Evolutionary conservation across 2,797 vertebrate species (phyloP).

Genomic region (Hoplostethus mediterraneus): DNA sequence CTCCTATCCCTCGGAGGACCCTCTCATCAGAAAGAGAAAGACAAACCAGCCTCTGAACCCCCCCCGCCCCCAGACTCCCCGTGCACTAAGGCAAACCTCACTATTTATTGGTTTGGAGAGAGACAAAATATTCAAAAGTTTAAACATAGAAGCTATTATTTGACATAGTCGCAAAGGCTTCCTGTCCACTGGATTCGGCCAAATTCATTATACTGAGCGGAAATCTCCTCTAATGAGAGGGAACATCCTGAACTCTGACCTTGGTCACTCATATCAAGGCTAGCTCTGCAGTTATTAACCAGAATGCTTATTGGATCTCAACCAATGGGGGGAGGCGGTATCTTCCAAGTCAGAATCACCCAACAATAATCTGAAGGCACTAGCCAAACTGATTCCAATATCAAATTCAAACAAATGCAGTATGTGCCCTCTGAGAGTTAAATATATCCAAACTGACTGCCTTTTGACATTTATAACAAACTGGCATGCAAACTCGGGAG

Average conservation of each 20-base stretch:
- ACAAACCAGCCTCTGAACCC: slow-evolving; percentile 37
- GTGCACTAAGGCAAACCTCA: slow-evolving; percentile 58
- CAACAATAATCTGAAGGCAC: slow-evolving; percentile 43
- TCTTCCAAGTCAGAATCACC: slow-evolving; percentile 23
- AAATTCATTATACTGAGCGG: slow-evolving; percentile 71
- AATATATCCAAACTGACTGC: slow-evolving; percentile 45
- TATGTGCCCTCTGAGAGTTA: slow-evolving; percentile 31
- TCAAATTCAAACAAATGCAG: slow-evolving; percentile 26
- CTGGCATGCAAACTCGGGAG: slow-evolving; percentile 51
- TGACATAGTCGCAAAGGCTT: slow-evolving; percentile 69
- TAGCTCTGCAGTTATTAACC: slow-evolving; percentile 17
- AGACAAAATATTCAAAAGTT: slow-evolving; percentile 77
- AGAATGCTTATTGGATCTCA: slow-evolving; percentile 15
- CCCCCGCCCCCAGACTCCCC: slow-evolving; percentile 34
- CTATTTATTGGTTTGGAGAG: slow-evolving; percentile 78
- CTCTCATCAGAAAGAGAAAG: slow-evolving; percentile 52
- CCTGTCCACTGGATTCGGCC: slow-evolving; percentile 59
- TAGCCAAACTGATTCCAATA: slow-evolving; percentile 18
- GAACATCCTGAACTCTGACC: slow-evolving; percentile 44
- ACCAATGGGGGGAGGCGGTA: slow-evolving; percentile 18
- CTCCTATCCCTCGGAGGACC: slow-evolving; percentile 45
- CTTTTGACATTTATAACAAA: slow-evolving; percentile 64
- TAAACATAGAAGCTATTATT: slow-evolving; percentile 74
- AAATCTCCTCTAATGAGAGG: slow-evolving; percentile 59
- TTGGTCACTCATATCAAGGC: slow-evolving; percentile 8